Conservation (phyloP, 1,140 invertebrate species). For the Drosophila kanapiae region DNA sequence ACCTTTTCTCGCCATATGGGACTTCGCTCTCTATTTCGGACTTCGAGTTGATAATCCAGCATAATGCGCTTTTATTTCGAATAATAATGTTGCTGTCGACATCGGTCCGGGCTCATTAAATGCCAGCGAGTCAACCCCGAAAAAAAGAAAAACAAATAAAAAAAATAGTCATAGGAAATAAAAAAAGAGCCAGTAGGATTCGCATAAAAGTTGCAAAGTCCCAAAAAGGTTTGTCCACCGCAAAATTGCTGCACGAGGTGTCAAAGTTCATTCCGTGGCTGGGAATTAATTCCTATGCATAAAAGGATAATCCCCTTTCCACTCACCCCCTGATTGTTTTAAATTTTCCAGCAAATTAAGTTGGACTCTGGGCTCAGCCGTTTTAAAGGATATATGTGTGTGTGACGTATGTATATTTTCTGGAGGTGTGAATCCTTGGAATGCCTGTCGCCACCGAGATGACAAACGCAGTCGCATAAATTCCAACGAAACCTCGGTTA, state of each 20-base stretch:
- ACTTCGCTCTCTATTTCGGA: conserved; percentile 10
- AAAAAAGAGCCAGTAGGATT: conserved; percentile 23
- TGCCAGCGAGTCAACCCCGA: conserved; percentile 29
- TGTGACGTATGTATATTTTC: conserved; percentile 39
- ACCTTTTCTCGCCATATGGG: conserved; percentile 63
- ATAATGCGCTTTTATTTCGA: conserved; percentile 85
- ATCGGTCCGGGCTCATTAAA: conserved; percentile 80
- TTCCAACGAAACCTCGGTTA: conserved; percentile 69
- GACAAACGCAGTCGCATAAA: conserved; percentile 77
- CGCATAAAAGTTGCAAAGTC: conserved; percentile 59
- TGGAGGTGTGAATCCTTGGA: conserved; percentile 67
- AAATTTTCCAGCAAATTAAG: conserved; percentile 85
- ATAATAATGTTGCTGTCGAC: conserved; percentile 84
- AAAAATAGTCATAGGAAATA: conserved; percentile 3
- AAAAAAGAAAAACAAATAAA: conserved; percentile 12
- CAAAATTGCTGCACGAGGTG: conserved; percentile 85
- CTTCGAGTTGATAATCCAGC: conserved; percentile 81
- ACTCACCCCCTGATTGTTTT: conserved; percentile 61
- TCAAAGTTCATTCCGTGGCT: conserved; percentile 81
- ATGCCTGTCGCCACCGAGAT: conserved; percentile 57
- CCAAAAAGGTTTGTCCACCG: conserved; percentile 76
- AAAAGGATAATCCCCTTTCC: background rate
- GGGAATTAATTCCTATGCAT: conserved; percentile 74
- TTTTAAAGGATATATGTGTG: conserved; percentile 25
- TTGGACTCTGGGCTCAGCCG: conserved; percentile 21